Conservation (phyloP, 2,888 invertebrate species). For the Ptychoptera albimana region DNA sequence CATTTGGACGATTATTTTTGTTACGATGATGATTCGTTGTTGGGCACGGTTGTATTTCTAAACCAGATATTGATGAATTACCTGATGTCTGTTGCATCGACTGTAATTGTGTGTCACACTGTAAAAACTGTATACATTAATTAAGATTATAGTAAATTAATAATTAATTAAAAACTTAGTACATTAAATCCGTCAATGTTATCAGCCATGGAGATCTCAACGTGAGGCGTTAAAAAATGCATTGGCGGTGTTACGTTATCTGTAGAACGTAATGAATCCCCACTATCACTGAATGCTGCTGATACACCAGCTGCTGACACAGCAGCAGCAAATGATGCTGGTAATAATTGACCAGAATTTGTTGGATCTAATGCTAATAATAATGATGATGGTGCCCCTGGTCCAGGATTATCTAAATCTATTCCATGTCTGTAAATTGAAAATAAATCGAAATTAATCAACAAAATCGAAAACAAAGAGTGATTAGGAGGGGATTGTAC, state of each 20-base stretch:
- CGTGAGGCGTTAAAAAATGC: slow-evolving; percentile 83
- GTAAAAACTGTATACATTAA: slow-evolving; percentile 6
- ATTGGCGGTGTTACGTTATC: slow-evolving; percentile 80
- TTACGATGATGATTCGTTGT: background rate
- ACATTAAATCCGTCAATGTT: slow-evolving; percentile 45
- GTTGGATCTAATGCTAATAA: slow-evolving; percentile 47
- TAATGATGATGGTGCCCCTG: slow-evolving; percentile 60
- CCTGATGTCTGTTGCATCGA: slow-evolving; percentile 7
- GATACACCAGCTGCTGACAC: slow-evolving; percentile 35
- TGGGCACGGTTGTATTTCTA: slow-evolving; percentile 12
- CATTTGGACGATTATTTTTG: slow-evolving; percentile 11
- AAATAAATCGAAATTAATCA: background rate
- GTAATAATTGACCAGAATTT: slow-evolving; percentile 38
- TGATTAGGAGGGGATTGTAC: slow-evolving; percentile 25
- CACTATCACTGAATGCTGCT: slow-evolving; percentile 71
- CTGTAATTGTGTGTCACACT: slow-evolving; percentile 9
- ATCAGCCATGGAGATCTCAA: slow-evolving; percentile 80
- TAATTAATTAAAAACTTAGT: slow-evolving; percentile 10
- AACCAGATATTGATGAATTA: slow-evolving; percentile 6
- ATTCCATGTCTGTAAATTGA: slow-evolving; percentile 56
- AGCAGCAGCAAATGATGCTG: slow-evolving; percentile 31
- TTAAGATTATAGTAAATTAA: slow-evolving; percentile 32
- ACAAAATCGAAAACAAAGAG: background rate
- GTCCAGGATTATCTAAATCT: slow-evolving; percentile 77
- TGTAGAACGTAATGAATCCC: slow-evolving; percentile 67